Percentiles rank a stretch among this genome's conserved stretches.
Evolutionary conservation across 2,888 invertebrate species (phyloP).

Genomic region (Netelia inedita): DNA sequence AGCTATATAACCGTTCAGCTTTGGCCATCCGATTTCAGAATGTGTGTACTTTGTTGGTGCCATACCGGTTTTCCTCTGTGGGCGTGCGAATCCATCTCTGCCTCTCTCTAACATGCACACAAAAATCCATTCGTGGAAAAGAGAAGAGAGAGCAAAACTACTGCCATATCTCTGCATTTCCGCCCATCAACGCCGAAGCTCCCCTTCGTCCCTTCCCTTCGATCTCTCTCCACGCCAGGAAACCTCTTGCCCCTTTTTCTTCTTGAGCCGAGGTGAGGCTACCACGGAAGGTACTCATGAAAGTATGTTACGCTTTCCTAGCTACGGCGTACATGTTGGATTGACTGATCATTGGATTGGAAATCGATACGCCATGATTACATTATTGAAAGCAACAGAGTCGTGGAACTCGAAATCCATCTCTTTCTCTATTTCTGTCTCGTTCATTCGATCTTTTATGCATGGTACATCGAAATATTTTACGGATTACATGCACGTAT

Average conservation of each 20-base stretch:
- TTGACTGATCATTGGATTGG: slow-evolving; percentile 83
- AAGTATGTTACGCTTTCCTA: slow-evolving; percentile 81
- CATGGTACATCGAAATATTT: no score
- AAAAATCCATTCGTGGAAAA: slow-evolving; percentile 49
- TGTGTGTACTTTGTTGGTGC: slow-evolving; percentile 57
- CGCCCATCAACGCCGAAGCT: slow-evolving; percentile 55
- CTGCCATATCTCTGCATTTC: slow-evolving; percentile 65
- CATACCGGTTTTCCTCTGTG: not conserved
- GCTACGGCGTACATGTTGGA: slow-evolving; percentile 80
- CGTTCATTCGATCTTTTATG: not conserved
- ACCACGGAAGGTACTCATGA: slow-evolving; percentile 76
- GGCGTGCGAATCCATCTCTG: no score
- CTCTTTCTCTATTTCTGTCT: slow-evolving; percentile 24
- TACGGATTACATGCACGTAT: no score
- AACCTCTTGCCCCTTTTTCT: slow-evolving; percentile 40
- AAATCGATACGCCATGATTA: slow-evolving; percentile 80
- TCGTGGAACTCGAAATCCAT: slow-evolving; percentile 26
- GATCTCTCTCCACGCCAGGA: slow-evolving; percentile 6
- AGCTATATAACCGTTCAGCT: slow-evolving; percentile 63
- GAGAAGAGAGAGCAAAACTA: slow-evolving; percentile 40
- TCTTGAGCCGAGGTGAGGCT: slow-evolving; percentile 29
- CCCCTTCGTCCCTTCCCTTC: slow-evolving; percentile 15
- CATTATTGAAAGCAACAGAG: slow-evolving; percentile 74
- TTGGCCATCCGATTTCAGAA: slow-evolving; percentile 77
- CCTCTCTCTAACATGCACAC: no score